Base-by-base conservation (phyloP, 2,888 invertebrate genomes). In the Conus canariensis region DNA sequence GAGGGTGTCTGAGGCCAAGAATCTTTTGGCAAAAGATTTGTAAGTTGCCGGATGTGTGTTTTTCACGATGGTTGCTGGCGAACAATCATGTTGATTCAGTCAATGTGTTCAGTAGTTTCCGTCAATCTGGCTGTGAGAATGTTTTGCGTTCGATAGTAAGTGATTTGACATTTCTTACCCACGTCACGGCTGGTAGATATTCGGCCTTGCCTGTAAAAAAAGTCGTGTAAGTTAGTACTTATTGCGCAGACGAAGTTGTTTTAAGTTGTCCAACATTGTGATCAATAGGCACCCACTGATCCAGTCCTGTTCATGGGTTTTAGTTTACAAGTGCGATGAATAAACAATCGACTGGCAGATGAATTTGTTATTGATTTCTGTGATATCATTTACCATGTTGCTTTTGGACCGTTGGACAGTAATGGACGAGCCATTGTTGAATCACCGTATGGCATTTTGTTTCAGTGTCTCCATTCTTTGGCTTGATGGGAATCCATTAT, bases 1-100 rank as follows among this genome's bases (percentile, higher is more conserved):
- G 16, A 90, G 94, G 86, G 93, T 94, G 19, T 93, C 94, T n/a
- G 94, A 94, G 88, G 94, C 94, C 22, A 94, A 94, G 90, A 93
- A 93, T 88, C 90, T 94, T 85, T 90, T 93, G 82, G 92, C 93
- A 0, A 94, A 94, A 92, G 94, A 94, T 90, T 90, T 94, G 93
- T 94, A 90, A 94, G 94, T 94, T 87, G 70, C 60, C 60, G 14
- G 30, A 60, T 86, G 60, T 85, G 56, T 58, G 22, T 58, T 58
- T 83, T 88, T 8, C 45, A 82, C 56, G 25, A 12, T 82, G 19
- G 25, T 1, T 45, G 9, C 7, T 85, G 45, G 45, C 45, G 45
- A 45, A 45, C 45, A 45, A 45, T 45, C 45, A 45, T 45, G 45
- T 45, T 45, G 45, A 4, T 45, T 2, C 45, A 30, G 30, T 30